Base-by-base conservation (phyloP, 2,888 invertebrate species). In the Lamproptera curius region DNA sequence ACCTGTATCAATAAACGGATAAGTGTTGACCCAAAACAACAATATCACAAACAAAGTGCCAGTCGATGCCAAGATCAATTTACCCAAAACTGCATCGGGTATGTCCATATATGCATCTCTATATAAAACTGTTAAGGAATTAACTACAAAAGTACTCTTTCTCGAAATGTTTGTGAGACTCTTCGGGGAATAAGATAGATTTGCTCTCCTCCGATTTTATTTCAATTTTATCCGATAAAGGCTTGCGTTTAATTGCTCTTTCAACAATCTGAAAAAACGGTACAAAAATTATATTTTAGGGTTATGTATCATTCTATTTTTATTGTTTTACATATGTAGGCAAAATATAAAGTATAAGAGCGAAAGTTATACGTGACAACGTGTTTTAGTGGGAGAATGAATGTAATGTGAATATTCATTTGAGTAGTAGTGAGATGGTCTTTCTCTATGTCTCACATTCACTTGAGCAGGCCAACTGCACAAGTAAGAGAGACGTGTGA, bases 1-100 rank as follows among this genome's bases (percentile, higher is more conserved):
- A 86, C 92, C 89, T 83, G 89, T 82, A 65, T 89, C 89, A 61
- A 92, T 89, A 62, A 94, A 93, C 1, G 93, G 93, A 59, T 92
- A 86, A 37, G 90, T 89, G 49, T 92, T 90, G 13, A 93, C 76
- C 93, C 93, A 93, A 48, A 91, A 72, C 26, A 91, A 89, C 53
- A 92, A 88, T 61, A 92, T 86, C 0, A 89, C 56, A 60, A 92
- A 92, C 45, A 89, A 60, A 9, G 79, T 65, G 3, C 87, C 68
- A 2, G 90, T 89, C 2, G 83, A 58, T 51, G 88, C 79, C 57
- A 93, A 76, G 55, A 91, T 75, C 41, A 89, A 55, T 76, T 90
- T 90, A 42, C 93, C 94, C 49, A 89, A 70, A 53, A 82, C 73
- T 33, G 89, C 85, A 76, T 92, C 92, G 47, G 89, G 52, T 50